Base-by-base conservation (phyloP, 2,888 invertebrate species). In the Trichopoda pennipes region DNA sequence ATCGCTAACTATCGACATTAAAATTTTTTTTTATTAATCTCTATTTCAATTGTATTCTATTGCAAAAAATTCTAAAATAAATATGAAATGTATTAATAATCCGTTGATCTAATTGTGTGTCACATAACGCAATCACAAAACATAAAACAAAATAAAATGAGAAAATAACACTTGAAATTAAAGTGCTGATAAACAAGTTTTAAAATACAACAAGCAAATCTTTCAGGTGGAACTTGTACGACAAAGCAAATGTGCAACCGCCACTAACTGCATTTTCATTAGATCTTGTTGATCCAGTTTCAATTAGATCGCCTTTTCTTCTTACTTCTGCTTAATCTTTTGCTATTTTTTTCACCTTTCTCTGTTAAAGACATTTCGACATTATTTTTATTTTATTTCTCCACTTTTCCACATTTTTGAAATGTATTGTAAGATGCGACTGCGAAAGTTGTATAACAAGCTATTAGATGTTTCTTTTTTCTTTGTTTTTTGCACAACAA, bases 281-380 rank as follows among this genome's bases (percentile, higher is more conserved):
- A 47, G 79, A 79, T 82, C 79, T 79, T 75, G 82, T 79, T 79
- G 82, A 75, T 79, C 82, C 79, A 82, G 82, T 82, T 82, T 72
- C 72, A 79, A 63, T 75, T 66, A 66, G 78, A 73, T 79, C 60
- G 78, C 63, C 64, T 23, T 61, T 63, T 77, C 47, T 68, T 61
- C 55, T 79, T 44, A 53, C 58, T 60, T 8, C 51, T 51, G 35
- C 10, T 55, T 17, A 16, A 49, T 17, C 55, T 49, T 55, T 16
- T 58, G 66, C 21, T 51, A 28, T 28, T 53, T 49, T 23, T 68
- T 49, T 61, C 61, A 56, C 69, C 60, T 61, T 68, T 74, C 79
- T 64, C 55, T 66, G 70, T 44, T 64, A 17, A 66, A 80, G 64
- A 74, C 66, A 63, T 64, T 60, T 64, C 49, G 58, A 55, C 53